Evolutionary conservation across 1,140 invertebrate species (phyloP), one percentile per base, ranked within the genome.

Genomic region (Drosophila sucinea): DNA sequence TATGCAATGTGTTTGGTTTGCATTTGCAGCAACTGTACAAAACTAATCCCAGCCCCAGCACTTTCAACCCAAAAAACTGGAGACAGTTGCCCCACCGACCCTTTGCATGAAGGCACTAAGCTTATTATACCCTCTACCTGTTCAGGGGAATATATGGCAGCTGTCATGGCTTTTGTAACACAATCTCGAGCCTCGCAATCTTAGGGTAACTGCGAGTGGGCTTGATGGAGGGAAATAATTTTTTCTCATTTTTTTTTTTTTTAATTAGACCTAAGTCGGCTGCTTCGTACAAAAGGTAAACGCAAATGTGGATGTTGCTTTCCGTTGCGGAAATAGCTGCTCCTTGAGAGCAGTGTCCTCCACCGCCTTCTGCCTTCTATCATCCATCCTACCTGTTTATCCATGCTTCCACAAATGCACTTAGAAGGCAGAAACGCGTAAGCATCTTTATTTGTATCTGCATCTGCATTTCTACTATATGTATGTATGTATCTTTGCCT

Each of bases 321-420:
- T 79, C 76, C 79, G 79, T 65, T 73, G 76, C 79, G 83, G 83
- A 86, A 86, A 86, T 86, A 86, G 83, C 84, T 87, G 77, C 79
- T 87, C 70, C 83, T 86, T 73, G 76, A 87, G 76, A 40, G 17
- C 17, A 64, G 41, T 68, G 44, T 51, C 44, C 72, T 47, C 62
- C 25, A 44, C 25, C 41, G 27, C 27, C 63, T 32, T 4, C 30
- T 10, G 62, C 5, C 61, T 6, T 10, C 25, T 23, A 1, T 62
- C 10, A 17, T n/a, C 4, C 30, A 30, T 30, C 8, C 40, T 54
- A 47, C 1, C 30, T 25, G 56, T 32, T 47, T 32, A 72, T 33
- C 63, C 41, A 54, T 27, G 17, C 47, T 33, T 27, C 44, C 62
- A 73, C 41, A 60, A 61, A 38, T 79, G 72, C 73, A 79, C 83